These are phyloP conservation scores for Hydroisotoma schaefferi DNA, from an alignment of 2,888 invertebrate genomes.

Conservation along the genomic window DNA sequence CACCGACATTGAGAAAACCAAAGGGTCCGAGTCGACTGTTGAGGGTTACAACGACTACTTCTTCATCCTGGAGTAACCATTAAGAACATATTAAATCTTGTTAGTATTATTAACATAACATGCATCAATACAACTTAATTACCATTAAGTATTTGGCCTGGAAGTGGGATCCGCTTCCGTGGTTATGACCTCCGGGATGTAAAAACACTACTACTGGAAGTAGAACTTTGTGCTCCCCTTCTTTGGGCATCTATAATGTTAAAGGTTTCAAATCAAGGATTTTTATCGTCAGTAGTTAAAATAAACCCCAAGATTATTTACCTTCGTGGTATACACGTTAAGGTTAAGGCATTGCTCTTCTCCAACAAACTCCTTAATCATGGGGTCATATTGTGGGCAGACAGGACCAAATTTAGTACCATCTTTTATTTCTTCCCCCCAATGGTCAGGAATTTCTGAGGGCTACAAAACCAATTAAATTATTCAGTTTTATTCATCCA, in stretches of 20 bases:
- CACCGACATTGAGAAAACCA: conserved; percentile 21
- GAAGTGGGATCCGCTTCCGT: conserved; percentile 16
- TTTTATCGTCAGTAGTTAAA: not conserved
- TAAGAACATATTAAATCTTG: conserved; percentile 5
- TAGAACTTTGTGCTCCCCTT: conserved; percentile 30
- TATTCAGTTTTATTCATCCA: too few species aligned
- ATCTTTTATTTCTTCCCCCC: conserved; percentile 31
- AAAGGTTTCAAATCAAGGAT: not conserved
- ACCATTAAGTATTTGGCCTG: conserved; percentile 38
- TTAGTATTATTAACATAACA: conserved; percentile 19
- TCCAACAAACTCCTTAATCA: conserved; percentile 18
- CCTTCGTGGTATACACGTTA: conserved; percentile 36
- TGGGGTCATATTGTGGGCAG: conserved; percentile 28
- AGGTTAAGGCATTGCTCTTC: conserved; percentile 38
- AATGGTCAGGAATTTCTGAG: conserved; percentile 31
- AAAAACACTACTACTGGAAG: conserved; percentile 40
- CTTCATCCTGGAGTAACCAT: too few species aligned
- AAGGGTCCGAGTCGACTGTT: conserved; percentile 17
- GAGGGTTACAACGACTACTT: conserved; percentile 3
- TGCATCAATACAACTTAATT: conserved; percentile 22
- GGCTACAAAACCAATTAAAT: conserved; percentile 12
- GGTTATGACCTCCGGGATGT: conserved; percentile 25
- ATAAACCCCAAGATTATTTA: conserved; percentile 10
- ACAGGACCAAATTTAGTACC: conserved; percentile 21
- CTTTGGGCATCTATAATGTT: conserved; percentile 21